Evolutionary conservation across 2,797 vertebrate species (phyloP), one percentile per base, ranked within the genome.

Genomic region (Gymnodraco acuticeps): DNA sequence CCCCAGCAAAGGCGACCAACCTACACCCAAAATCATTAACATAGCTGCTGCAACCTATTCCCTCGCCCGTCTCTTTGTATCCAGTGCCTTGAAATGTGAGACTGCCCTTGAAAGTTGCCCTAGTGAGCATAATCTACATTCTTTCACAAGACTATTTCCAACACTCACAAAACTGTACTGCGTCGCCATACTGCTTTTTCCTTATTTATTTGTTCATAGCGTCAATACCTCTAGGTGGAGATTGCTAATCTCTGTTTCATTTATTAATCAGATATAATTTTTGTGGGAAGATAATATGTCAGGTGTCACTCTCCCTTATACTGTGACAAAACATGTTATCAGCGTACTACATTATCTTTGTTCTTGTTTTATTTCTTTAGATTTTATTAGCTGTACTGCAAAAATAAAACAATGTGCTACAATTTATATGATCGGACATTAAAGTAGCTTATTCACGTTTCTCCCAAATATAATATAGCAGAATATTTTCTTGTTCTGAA

Each of bases 121-220:
- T n/a, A 82, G 72, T 71, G 87, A 73, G 70, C 86, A 87, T 88
- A 92, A 89, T 87, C 88, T 81, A 88, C 91, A 95, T 93, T 85
- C 67, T 83, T 90, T 86, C 81, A 82, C 77, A 76, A 93, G 76
- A 67, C 68, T 87, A 79, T 68, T 50, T 61, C 50, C 48, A 41
- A 74, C 61, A 41, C 63, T 84, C 71, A 90, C 89, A 62, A 52
- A 70, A 55, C 69, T 59, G 45, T 63, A 55, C 33, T 43, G 10
- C 33, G 71, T 60, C 66, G 50, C 47, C 27, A 58, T 38, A 64
- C 69, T 70, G 62, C 64, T 10, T 74, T 68, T 64, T 38, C 33
- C 8, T 51, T 64, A 16, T 61, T 42, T 12, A 41, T 67, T 77
- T 58, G 15, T n/a, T 60, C 10, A 16, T 27, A 17, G 45, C 27